A percentile compares a stretch with the other conserved stretches of the same genome.
phyloP scores from a whole-genome alignment of 1,140 invertebrate species.

The Drosophila littoralis region DNA sequence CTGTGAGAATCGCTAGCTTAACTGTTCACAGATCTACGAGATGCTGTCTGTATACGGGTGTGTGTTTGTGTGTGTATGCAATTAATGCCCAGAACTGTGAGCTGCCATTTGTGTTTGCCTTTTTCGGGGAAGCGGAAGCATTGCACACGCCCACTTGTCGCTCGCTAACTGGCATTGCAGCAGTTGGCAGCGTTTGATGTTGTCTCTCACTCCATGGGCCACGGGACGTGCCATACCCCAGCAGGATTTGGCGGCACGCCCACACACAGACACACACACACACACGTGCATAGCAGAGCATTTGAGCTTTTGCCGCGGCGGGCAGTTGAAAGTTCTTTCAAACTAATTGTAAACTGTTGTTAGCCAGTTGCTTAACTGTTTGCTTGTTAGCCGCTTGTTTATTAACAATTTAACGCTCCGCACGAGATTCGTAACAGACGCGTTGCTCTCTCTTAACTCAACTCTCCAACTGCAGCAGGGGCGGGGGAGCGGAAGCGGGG shows the following conservation, averaged over 20 bases:
- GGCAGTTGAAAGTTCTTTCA: constrained; percentile 71
- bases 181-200: constrained; percentile 23
- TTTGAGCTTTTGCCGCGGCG: constrained; percentile 44
- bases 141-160: constrained; percentile 77
- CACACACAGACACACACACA: constrained; percentile 38
- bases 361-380: constrained; percentile 71
- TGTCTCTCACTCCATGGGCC: constrained; percentile 12
- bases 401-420: constrained; percentile 78
- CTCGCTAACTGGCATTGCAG: constrained; percentile 46
- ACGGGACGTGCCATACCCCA: constrained; percentile 43
- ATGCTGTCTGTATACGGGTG: constrained; percentile 21
- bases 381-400: constrained; percentile 79
- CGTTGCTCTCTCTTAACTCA: constrained; percentile 41
- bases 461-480: constrained; percentile 1
- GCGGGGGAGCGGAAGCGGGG: not conserved
- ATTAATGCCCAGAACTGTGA: constrained; percentile 61
- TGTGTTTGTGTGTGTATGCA: constrained; percentile 55
- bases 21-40: constrained; percentile 54
- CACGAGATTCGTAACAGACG: constrained; percentile 35
- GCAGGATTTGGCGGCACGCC: constrained; percentile 38
- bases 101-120: constrained; percentile 33
- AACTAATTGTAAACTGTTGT: constrained; percentile 80
- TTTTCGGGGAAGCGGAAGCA: constrained; percentile 78
- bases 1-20: constrained; percentile 54
- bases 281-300: constrained; percentile 5